These are phyloP conservation scores for Pachycephus smyrnensis DNA, from an alignment of 2,888 invertebrate genomes.

Conservation along the genomic window DNA sequence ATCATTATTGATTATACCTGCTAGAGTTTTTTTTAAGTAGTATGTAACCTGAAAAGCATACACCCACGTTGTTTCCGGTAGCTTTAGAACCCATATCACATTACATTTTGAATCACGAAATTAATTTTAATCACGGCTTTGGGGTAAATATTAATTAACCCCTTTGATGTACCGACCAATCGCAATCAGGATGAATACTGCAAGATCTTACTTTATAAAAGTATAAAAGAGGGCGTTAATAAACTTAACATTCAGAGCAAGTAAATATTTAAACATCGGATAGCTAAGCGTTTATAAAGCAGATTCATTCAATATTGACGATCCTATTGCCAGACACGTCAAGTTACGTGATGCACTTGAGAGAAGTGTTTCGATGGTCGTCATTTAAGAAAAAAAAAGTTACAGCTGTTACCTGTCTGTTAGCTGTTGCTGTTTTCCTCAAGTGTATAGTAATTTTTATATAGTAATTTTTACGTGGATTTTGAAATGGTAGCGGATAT, in stretches of 20 bases:
- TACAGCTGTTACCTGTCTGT: neutral
- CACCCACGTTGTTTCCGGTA: neutral
- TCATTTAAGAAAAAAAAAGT: neutral
- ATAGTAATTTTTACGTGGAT: neutral
- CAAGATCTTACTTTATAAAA: neutral
- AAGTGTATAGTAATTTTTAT: neutral
- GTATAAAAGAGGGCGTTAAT: neutral
- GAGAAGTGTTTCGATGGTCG: neutral
- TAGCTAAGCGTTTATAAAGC: neutral
- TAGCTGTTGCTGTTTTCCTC: too few relatives aligned
- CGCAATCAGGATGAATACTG: too few relatives aligned
- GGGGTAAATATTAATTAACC: neutral
- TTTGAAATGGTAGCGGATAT: neutral
- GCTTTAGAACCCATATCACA: neutral
- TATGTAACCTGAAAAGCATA: neutral
- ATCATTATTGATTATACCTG: neutral
- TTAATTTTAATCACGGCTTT: neutral
- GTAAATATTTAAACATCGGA: conserved; percentile 1
- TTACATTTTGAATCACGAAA: neutral
- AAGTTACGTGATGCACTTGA: conserved; percentile 1
- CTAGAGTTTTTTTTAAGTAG: neutral
- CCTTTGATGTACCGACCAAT: neutral
- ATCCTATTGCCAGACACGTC: neutral
- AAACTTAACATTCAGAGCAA: neutral
- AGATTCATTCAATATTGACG: conserved; percentile 2